Percentiles rank a stretch among this genome's conserved stretches.
These are phyloP conservation scores for Temnothorax rugatulus DNA, from an alignment of 2,888 invertebrate species.

Conservation along the genomic window DNA sequence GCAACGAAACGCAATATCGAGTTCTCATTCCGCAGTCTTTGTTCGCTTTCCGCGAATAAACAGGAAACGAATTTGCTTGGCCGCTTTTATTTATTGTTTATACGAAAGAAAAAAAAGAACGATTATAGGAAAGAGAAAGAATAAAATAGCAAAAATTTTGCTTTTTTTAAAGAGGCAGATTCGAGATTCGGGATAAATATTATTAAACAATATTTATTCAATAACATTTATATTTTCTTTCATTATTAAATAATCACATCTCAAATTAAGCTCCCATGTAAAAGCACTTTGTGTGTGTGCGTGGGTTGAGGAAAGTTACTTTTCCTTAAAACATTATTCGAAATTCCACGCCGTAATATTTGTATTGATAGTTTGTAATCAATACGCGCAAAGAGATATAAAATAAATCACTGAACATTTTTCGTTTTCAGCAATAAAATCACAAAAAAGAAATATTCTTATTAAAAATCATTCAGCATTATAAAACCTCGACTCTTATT, in stretches of 20 bases:
- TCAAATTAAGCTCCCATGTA: not conserved
- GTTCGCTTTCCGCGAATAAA: constrained; percentile 24
- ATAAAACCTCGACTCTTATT: constrained; percentile 1
- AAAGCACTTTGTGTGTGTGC: not conserved
- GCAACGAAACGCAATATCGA: constrained; percentile 35
- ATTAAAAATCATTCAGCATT: constrained; percentile 8
- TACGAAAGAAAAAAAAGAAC: not conserved
- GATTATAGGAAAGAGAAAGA: not conserved
- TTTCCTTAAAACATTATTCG: not conserved
- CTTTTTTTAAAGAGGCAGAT: not conserved
- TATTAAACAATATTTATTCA: not conserved
- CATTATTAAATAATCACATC: not conserved
- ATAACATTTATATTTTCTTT: not conserved
- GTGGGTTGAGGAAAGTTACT: not conserved
- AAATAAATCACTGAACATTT: not conserved
- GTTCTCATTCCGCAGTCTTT: constrained; percentile 29
- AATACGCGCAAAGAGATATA: not conserved
- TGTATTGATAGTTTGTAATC: not conserved
- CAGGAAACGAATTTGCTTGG: constrained; percentile 24
- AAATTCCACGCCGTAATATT: not conserved
- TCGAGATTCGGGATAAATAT: not conserved
- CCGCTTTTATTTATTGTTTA: constrained; percentile 38
- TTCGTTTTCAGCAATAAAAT: not conserved
- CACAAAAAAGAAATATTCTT: not conserved
- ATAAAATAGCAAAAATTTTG: not conserved